These are phyloP conservation scores for Lasioglossum calceatum DNA, from an alignment of 2,888 invertebrate species.

Conservation along the genomic window DNA sequence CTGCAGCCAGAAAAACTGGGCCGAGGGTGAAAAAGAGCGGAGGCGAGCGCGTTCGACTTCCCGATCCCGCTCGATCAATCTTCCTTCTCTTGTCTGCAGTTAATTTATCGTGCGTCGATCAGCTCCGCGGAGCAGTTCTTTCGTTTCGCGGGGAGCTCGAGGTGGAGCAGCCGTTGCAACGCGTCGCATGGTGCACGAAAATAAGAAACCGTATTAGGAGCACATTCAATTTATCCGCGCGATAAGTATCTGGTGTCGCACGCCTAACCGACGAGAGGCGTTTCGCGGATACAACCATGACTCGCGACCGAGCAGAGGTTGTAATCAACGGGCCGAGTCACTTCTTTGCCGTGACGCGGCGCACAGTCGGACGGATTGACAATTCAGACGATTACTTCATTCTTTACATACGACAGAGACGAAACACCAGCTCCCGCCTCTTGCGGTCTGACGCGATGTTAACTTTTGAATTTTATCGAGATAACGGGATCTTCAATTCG, in stretches of 20 bases:
- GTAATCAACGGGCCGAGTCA: conserved; percentile 24
- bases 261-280: neutral
- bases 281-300: conserved; percentile 1
- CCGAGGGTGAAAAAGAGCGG: conserved; percentile 23
- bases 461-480: no score
- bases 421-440: no score
- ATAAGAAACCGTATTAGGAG: conserved; percentile 41
- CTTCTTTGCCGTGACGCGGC: neutral
- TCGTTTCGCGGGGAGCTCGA: conserved; percentile 11
- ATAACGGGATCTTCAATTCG: no score
- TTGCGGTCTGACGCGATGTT: no score
- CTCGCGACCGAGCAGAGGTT: neutral
- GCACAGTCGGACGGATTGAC: no score
- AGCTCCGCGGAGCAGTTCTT: conserved; percentile 12
- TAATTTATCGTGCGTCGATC: conserved; percentile 69
- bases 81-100: conserved; percentile 58
- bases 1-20: conserved; percentile 27
- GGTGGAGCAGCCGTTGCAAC: conserved; percentile 10
- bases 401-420: no score
- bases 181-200: neutral
- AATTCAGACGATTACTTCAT: no score
- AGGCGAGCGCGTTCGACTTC: conserved; percentile 42
- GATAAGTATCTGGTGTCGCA: conserved; percentile 38
- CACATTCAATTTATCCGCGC: conserved; percentile 45
- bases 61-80: conserved; percentile 68